These are phyloP conservation scores for Sebastes kiyomatsui DNA, from an alignment of 2,797 vertebrate genomes.

Conservation along the genomic window DNA sequence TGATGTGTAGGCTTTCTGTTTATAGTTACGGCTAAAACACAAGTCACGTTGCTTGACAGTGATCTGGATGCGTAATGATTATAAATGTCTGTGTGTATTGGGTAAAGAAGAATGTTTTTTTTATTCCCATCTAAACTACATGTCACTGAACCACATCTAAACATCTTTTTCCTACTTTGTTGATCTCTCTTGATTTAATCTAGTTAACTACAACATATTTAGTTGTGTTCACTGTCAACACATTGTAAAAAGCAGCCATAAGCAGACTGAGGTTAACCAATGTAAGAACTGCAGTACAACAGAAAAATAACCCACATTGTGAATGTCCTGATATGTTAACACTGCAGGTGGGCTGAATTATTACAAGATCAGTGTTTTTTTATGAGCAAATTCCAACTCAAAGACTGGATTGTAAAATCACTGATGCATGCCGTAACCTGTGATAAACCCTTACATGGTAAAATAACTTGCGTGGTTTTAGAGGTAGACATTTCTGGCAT, in stretches of 20 bases:
- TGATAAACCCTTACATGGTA: neutral
- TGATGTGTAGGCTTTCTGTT: neutral
- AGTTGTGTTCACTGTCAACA: neutral
- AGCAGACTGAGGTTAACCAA: neutral
- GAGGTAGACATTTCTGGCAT: neutral
- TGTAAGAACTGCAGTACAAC: neutral
- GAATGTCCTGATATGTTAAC: neutral
- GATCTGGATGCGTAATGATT: neutral
- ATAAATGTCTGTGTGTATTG: neutral
- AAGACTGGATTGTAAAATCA: neutral
- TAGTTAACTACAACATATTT: neutral
- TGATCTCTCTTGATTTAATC: neutral
- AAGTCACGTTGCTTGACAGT: neutral
- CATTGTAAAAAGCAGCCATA: neutral
- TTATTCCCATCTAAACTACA: neutral
- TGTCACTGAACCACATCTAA: neutral
- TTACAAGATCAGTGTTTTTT: neutral
- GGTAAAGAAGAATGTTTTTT: neutral
- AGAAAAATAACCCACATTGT: neutral
- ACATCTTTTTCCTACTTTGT: neutral
- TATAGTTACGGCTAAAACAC: neutral
- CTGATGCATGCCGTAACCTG: neutral
- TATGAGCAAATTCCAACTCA: neutral
- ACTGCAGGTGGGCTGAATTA: neutral
- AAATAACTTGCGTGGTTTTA: neutral